phyloP scores from a whole-genome alignment of 2,113 vertebrate species.

The Ammodytes marinus region DNA sequence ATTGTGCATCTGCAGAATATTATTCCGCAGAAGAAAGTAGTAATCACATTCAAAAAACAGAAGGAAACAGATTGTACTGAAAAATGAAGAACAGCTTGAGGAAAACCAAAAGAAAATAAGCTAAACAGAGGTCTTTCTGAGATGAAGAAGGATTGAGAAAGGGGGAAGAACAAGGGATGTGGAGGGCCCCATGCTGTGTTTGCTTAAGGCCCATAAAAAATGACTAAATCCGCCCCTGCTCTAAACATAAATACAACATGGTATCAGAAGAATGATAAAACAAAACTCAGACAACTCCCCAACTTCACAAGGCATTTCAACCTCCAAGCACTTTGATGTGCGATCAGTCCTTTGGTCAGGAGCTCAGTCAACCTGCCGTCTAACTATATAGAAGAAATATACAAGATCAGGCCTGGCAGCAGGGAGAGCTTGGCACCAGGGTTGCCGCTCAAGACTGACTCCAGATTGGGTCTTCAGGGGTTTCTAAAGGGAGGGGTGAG shows the following conservation, averaged over 20 bases:
- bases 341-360: slow-evolving; percentile 47
- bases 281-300: slow-evolving; percentile 47
- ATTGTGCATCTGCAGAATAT: no score
- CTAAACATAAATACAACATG: neutral
- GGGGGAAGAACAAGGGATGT: no score
- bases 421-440: slow-evolving; percentile 43
- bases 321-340: slow-evolving; percentile 26
- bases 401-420: slow-evolving; percentile 32
- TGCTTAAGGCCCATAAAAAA: no score
- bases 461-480: slow-evolving; percentile 71
- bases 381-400: slow-evolving; percentile 18
- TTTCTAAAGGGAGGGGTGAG: slow-evolving; percentile 16
- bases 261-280: slow-evolving; percentile 38
- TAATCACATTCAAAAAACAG: no score
- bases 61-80: no score
- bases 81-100: no score
- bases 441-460: slow-evolving; percentile 45
- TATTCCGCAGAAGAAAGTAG: no score
- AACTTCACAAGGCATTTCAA: slow-evolving; percentile 27
- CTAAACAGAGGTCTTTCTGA: no score
- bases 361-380: slow-evolving; percentile 35
- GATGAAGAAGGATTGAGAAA: no score
- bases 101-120: no score
- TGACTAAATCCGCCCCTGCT: no score
- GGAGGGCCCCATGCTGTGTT: no score